phyloP scores from a whole-genome alignment of 2,797 vertebrate genomes.

The Etheostoma nigrum region DNA sequence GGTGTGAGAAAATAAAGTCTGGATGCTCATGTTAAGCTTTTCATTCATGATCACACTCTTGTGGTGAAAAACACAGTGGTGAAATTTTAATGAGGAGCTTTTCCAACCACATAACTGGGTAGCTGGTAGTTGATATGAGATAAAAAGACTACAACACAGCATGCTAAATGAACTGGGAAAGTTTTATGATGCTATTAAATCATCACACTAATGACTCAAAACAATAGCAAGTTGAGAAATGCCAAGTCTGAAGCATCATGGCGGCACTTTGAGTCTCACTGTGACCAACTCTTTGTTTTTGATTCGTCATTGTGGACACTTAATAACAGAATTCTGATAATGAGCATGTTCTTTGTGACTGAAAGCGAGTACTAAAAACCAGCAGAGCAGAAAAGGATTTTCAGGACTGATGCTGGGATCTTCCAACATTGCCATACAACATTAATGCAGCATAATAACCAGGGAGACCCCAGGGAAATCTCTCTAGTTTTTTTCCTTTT shows the following conservation, averaged over 20 bases:
- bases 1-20: background rate
- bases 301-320: background rate
- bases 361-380: background rate
- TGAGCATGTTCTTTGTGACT: background rate
- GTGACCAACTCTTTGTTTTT: constrained; percentile 4
- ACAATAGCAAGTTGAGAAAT: background rate
- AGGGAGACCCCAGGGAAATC: constrained; percentile 28
- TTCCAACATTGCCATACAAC: constrained; percentile 34
- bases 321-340: background rate
- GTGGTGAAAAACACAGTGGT: constrained; percentile 9
- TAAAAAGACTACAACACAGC: background rate
- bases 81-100: constrained; percentile 34
- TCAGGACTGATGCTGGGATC: constrained; percentile 34
- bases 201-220: background rate
- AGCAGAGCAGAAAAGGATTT: constrained; percentile 38
- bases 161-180: background rate
- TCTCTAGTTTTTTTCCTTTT: background rate
- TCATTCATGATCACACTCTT: constrained; percentile 1
- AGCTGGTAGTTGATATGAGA: background rate
- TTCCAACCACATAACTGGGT: background rate
- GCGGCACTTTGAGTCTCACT: background rate
- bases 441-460: constrained; percentile 43
- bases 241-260: constrained; percentile 1
- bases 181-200: background rate
- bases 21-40: constrained; percentile 1